phyloP scores from a whole-genome alignment of 2,888 invertebrate genomes.

The Lutraria lutraria region DNA sequence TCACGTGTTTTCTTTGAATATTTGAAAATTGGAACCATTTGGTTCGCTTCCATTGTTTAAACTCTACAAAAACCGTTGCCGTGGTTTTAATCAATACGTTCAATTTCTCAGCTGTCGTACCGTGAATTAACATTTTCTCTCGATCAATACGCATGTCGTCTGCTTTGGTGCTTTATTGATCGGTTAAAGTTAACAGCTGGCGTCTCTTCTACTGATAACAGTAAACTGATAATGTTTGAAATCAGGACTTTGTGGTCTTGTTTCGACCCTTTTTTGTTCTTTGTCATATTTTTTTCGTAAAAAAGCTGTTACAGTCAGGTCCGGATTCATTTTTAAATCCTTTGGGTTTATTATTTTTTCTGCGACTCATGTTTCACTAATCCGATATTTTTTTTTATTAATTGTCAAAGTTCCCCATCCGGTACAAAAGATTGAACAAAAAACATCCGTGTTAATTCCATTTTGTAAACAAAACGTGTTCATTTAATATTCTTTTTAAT shows the following conservation, averaged over 20 bases:
- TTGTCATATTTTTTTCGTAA: neutral
- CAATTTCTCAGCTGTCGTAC: conserved; percentile 42
- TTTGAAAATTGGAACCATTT: conserved; percentile 36
- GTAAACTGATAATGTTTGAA: neutral
- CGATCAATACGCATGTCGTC: conserved; percentile 54
- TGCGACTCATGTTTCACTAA: neutral
- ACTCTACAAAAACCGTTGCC: conserved; percentile 61
- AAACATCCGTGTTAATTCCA: no score
- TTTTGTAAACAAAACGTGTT: no score
- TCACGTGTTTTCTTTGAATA: conserved; percentile 20
- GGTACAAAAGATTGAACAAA: no score
- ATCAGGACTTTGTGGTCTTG: neutral
- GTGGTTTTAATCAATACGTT: conserved; percentile 52
- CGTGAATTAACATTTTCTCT: conserved; percentile 29
- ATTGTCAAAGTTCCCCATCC: no score
- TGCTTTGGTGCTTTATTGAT: conserved; percentile 53
- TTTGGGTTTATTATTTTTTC: neutral
- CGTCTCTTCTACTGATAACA: conserved; percentile 2
- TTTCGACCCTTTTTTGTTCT: neutral
- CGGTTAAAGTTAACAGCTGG: conserved; percentile 7
- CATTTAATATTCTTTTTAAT: no score
- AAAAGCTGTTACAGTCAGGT: neutral
- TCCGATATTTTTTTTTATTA: no score
- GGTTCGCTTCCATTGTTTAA: conserved; percentile 36
- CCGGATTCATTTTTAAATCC: neutral